These are phyloP conservation scores for Plebejus argus DNA, from an alignment of 2,888 invertebrate genomes.

Conservation along the genomic window DNA sequence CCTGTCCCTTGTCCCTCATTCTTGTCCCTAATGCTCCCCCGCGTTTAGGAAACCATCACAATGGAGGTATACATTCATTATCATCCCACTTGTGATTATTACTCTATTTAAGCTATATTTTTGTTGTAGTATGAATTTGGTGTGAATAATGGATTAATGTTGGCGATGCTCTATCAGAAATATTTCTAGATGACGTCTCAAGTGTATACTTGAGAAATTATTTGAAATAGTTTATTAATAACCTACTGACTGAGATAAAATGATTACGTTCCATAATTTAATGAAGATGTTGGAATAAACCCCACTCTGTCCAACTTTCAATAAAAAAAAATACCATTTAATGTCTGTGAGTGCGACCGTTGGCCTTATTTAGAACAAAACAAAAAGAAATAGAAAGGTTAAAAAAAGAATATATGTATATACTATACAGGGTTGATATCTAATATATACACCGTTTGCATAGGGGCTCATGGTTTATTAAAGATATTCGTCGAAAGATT, in stretches of 20 bases:
- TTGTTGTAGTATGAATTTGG: background rate
- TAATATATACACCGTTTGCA: slow-evolving; percentile 68
- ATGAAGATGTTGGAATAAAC: too few relatives aligned
- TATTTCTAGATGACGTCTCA: too few relatives aligned
- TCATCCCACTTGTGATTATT: slow-evolving; percentile 5
- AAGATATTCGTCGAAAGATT: slow-evolving; percentile 55
- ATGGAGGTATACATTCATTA: slow-evolving; percentile 19
- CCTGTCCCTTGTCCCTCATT: slow-evolving; percentile 7
- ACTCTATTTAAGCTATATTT: background rate
- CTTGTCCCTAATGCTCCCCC: background rate
- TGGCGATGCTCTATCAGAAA: too few relatives aligned
- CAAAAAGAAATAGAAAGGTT: background rate
- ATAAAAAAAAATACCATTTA: background rate
- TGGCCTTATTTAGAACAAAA: background rate
- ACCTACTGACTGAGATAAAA: too few relatives aligned
- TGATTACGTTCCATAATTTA: too few relatives aligned
- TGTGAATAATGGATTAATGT: background rate
- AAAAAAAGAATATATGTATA: background rate
- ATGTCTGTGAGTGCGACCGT: background rate
- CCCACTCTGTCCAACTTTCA: background rate
- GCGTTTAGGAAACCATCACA: slow-evolving; percentile 21
- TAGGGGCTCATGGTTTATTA: slow-evolving; percentile 65
- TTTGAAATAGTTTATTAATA: background rate
- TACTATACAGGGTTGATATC: slow-evolving; percentile 52
- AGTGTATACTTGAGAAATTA: background rate